These are phyloP conservation scores for Lithophane semibrunnea DNA, from an alignment of 2,888 invertebrate species.

Conservation along the genomic window DNA sequence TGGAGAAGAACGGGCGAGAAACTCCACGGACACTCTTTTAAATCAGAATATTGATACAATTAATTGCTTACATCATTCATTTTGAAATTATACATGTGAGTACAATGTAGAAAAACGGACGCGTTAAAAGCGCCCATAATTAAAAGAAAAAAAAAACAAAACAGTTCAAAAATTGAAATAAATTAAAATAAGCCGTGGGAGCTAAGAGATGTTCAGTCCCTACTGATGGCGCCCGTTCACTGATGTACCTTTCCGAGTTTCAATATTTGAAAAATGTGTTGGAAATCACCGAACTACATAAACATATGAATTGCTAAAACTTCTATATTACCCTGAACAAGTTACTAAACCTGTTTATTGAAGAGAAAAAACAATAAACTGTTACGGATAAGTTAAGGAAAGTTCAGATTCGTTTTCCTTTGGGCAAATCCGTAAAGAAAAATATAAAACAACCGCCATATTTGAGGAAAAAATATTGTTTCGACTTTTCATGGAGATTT, in stretches of 20 bases:
- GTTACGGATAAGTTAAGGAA: neutral
- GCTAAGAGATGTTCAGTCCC: too few species aligned
- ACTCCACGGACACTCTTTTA: too few species aligned
- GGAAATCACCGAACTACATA: neutral
- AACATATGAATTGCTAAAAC: neutral
- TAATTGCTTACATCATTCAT: too few species aligned
- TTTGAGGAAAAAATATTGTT: conserved; percentile 7
- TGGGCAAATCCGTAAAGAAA: conserved; percentile 17
- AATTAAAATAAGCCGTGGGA: too few species aligned
- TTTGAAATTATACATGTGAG: too few species aligned
- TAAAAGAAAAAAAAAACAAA: too few species aligned
- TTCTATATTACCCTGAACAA: neutral
- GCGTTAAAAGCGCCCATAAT: too few species aligned
- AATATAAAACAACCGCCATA: neutral
- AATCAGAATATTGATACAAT: too few species aligned
- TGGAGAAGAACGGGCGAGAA: too few species aligned
- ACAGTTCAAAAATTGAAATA: too few species aligned
- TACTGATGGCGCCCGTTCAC: too few species aligned
- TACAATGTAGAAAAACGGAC: too few species aligned
- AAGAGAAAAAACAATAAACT: conserved; percentile 14
- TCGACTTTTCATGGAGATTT: neutral
- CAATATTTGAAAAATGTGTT: neutral
- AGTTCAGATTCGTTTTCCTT: conserved; percentile 16
- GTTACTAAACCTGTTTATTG: conserved; percentile 5
- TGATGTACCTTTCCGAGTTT: neutral